Base-by-base conservation (phyloP, 2,113 vertebrate genomes). In the Numida meleagris region DNA sequence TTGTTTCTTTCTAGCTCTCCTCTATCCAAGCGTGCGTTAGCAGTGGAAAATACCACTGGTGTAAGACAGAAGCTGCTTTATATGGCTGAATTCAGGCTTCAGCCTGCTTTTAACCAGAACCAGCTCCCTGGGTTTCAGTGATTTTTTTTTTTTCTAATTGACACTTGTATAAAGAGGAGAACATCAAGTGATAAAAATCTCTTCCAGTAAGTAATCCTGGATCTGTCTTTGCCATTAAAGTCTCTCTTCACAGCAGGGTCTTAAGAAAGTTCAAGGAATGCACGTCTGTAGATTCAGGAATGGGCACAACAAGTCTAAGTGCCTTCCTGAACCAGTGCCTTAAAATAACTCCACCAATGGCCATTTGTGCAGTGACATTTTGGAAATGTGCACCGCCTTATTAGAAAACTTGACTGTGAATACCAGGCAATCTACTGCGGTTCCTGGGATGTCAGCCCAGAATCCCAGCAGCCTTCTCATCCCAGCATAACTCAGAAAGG, bases 331-430 rank as follows among this genome's bases (percentile, higher is more conserved):
- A 33, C 40, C 6, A 0, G 77, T 71, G 46, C 31, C 76, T 73
- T 82, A 91, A 95, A 94, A 88, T 90, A 95, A 71, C 79, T 85
- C 65, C 85, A 50, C 79, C 73, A 72, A 10, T 84, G 82, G 61
- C 74, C 92, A 71, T 66, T 95, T 93, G 75, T 81, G 79, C 85
- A 93, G 50, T 93, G 91, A 81, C 90, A 88, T 86, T 94, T 88
- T 83, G 66, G 82, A 93, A 88, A 86, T 63, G 48, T 61, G 65
- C 53, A 72, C 65, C 1, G 23, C 46, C 68, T 82, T 59, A 73
- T 89, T 79, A 92, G 78, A 82, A 91, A 93, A 95, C 48, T 71
- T 1, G 0, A 27, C 77, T 80, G 40, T 34, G 83, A 92, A 85
- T 89, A 68, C 43, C 83, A 94, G 82, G 46, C 86, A 73, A 88